These are phyloP conservation scores for Pica pica DNA, from an alignment of 2,113 vertebrate genomes.

Conservation along the genomic window DNA sequence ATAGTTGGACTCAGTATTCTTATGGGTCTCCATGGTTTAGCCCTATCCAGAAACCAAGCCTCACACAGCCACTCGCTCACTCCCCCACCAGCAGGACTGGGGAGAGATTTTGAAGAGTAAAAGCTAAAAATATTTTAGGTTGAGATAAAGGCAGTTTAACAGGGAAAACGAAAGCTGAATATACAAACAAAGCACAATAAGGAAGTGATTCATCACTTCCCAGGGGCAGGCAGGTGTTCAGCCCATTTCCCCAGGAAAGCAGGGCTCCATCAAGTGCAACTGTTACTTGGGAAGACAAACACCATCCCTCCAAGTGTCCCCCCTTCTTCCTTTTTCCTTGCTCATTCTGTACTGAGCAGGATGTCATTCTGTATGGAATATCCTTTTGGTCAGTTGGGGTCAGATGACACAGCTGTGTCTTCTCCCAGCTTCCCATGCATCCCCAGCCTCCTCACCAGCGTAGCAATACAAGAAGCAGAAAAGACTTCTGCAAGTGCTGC, in stretches of 20 bases:
- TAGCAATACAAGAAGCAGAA: background rate
- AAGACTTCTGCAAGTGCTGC: background rate
- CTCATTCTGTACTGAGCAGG: background rate
- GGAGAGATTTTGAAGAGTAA: background rate
- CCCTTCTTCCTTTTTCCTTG: background rate
- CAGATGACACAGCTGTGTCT: background rate
- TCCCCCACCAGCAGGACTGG: background rate
- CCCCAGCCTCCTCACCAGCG: background rate
- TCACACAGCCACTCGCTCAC: background rate
- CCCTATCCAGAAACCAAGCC: background rate
- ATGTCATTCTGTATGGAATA: background rate
- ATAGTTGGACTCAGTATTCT: background rate
- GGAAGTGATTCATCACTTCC: background rate
- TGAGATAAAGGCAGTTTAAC: background rate
- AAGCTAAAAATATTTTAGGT: background rate
- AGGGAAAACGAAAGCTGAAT: background rate
- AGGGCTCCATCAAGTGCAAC: background rate
- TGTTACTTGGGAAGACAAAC: background rate
- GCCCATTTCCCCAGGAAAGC: background rate
- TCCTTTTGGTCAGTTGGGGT: background rate
- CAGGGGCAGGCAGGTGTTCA: background rate
- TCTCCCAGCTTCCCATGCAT: background rate
- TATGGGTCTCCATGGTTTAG: background rate
- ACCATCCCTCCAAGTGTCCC: background rate
- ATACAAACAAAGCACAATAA: background rate